phyloP scores from a whole-genome alignment of 2,113 vertebrate genomes.

The Oncorhynchus nerka region DNA sequence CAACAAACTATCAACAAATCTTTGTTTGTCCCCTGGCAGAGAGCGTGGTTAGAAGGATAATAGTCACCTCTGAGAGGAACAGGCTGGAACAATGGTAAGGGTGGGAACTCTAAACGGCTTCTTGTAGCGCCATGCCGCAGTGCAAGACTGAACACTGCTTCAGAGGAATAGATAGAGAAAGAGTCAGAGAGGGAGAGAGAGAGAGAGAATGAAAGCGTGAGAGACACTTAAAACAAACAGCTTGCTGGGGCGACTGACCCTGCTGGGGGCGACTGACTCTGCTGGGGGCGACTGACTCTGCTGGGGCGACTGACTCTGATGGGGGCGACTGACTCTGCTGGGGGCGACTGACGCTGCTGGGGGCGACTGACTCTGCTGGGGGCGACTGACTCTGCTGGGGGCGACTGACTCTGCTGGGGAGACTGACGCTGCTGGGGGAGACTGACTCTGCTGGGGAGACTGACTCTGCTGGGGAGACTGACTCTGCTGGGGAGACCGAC shows the following conservation, averaged over 20 bases:
- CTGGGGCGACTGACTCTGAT: too few species aligned
- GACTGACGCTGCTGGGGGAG: too few species aligned
- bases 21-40: conserved; percentile 56
- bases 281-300: too few species aligned
- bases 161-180: conserved; percentile 38
- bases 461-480: too few species aligned
- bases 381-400: too few species aligned
- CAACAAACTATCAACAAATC: conserved; percentile 61
- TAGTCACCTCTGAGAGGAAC: conserved; percentile 61
- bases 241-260: conserved; percentile 5
- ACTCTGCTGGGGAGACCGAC: too few species aligned
- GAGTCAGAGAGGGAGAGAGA: conserved; percentile 18
- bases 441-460: too few species aligned
- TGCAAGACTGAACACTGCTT: conserved; percentile 53
- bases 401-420: too few species aligned
- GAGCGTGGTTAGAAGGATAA: conserved; percentile 59
- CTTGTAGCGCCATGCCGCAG: conserved; percentile 59
- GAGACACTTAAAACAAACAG: conserved; percentile 59
- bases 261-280: too few species aligned
- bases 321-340: too few species aligned
- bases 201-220: conserved; percentile 29
- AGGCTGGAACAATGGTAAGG: conserved; percentile 61
- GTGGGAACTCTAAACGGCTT: conserved; percentile 61
- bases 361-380: too few species aligned
- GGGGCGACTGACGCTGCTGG: too few species aligned